Conservation (phyloP, 2,797 vertebrate genomes). For the Acomys russatus region DNA sequence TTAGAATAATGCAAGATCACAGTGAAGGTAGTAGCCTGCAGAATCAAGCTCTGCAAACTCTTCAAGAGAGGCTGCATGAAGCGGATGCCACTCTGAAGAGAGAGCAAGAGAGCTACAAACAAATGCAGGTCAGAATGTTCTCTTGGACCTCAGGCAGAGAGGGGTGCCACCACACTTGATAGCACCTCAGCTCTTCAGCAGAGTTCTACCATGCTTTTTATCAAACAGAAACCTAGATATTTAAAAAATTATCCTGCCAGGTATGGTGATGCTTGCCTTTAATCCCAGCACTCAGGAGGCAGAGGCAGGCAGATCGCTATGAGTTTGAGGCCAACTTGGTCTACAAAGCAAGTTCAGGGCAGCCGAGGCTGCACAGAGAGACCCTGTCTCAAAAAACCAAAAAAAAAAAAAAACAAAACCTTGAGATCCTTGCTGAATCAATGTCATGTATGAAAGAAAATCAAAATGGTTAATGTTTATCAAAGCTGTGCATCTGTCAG, state of each 20-base stretch:
- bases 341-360: too few species aligned
- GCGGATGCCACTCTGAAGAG: slow-evolving; percentile 92
- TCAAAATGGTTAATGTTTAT: background rate
- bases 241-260: slow-evolving; percentile 47
- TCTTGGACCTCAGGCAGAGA: background rate
- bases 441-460: background rate
- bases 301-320: too few species aligned
- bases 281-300: too few species aligned
- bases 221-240: background rate
- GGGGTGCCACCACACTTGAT: background rate
- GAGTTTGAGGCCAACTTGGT: too few species aligned
- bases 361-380: too few species aligned
- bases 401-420: too few species aligned
- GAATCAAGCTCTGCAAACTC: slow-evolving; percentile 94
- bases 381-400: too few species aligned
- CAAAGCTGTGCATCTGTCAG: background rate
- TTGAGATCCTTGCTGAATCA: slow-evolving; percentile 35
- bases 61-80: slow-evolving; percentile 95
- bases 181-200: background rate
- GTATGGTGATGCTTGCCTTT: too few species aligned
- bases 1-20: slow-evolving; percentile 96
- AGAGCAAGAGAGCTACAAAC: slow-evolving; percentile 95
- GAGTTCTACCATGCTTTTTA: background rate
- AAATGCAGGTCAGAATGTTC: slow-evolving; percentile 94
- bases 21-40: slow-evolving; percentile 96